These are phyloP conservation scores for Bucorvus abyssinicus DNA, from an alignment of 2,797 vertebrate genomes.

Conservation along the genomic window DNA sequence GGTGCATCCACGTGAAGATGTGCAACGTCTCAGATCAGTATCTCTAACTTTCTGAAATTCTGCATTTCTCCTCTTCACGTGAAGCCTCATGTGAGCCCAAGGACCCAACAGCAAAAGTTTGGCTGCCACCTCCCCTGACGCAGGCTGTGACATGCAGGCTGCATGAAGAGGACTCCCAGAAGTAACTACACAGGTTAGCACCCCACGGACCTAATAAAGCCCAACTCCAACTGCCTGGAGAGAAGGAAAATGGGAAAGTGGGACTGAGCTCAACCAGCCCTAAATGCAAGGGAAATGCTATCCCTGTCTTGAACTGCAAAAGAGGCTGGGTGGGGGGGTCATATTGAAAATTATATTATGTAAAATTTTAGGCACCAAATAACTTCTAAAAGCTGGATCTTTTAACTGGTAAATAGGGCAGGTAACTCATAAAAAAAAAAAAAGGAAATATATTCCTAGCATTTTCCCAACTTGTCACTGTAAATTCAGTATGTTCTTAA, in stretches of 20 bases:
- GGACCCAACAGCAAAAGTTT: not conserved
- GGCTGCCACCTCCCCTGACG: not conserved
- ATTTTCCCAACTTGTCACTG: not conserved
- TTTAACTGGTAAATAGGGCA: not conserved
- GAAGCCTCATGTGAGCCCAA: accelerated
- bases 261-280: not conserved
- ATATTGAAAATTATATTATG: not conserved
- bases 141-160: not conserved
- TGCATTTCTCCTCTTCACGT: not conserved
- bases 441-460: not conserved
- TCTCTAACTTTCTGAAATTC: not conserved
- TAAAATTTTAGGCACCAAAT: not conserved
- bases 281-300: not conserved
- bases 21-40: not conserved
- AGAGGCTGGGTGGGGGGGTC: not conserved
- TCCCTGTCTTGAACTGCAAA: not conserved
- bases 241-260: not conserved
- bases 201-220: not conserved
- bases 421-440: not conserved
- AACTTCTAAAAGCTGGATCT: not conserved
- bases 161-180: not conserved
- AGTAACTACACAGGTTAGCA: not conserved
- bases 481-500: not conserved
- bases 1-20: accelerated
- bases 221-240: not conserved